phyloP scores from a whole-genome alignment of 1,140 invertebrate species.

The Sitodiplosis mosellana region DNA sequence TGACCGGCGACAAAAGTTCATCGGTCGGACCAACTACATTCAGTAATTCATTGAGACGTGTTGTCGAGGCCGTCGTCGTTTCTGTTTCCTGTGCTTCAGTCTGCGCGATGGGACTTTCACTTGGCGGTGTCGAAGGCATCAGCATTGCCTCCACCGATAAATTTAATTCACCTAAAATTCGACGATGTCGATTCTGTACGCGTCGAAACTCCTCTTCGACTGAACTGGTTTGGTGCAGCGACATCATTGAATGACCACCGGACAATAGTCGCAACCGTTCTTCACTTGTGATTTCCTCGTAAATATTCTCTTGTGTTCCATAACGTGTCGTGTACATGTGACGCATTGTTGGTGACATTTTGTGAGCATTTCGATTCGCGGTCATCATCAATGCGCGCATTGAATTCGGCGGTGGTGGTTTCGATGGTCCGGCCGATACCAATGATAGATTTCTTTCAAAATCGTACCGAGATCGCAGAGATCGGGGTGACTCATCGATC shows the following conservation, averaged over 20 bases:
- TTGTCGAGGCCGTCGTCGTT: constrained; percentile 26
- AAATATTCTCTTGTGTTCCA: constrained; percentile 69
- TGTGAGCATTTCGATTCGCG: constrained; percentile 19
- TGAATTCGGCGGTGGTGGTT: constrained; percentile 24
- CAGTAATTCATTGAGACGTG: constrained; percentile 38
- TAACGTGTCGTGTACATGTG: constrained; percentile 42
- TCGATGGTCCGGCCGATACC: constrained; percentile 7
- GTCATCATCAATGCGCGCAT: constrained; percentile 21
- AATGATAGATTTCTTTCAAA: not conserved
- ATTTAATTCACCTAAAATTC: constrained; percentile 68
- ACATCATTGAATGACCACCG: constrained; percentile 26
- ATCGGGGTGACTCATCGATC: constrained; percentile 1
- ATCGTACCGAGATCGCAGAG: not conserved
- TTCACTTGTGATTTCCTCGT: constrained; percentile 57
- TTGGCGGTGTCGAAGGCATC: constrained; percentile 40
- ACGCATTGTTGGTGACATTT: constrained; percentile 13
- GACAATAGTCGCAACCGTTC: constrained; percentile 16
- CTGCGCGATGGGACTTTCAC: constrained; percentile 12
- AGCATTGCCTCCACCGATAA: constrained; percentile 74
- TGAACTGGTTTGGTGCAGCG: constrained; percentile 36
- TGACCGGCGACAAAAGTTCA: constrained; percentile 44
- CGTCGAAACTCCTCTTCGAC: constrained; percentile 63
- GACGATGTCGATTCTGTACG: constrained; percentile 55
- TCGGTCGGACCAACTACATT: constrained; percentile 42
- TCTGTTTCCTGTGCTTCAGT: constrained; percentile 28